These are phyloP conservation scores for Noctua pronuba DNA, from an alignment of 2,888 invertebrate genomes.

Conservation along the genomic window DNA sequence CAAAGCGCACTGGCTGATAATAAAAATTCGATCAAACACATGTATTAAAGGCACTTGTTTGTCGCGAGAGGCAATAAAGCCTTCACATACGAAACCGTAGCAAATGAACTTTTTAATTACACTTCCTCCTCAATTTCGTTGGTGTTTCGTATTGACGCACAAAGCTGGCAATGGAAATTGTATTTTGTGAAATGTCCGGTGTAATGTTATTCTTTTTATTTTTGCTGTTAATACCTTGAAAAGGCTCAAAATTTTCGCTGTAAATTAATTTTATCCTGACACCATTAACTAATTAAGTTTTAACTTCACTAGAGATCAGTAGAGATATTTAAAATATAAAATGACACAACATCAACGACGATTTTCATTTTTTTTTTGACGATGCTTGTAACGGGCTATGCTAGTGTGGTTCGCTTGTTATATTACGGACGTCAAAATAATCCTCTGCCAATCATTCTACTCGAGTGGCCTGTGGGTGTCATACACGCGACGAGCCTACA, in stretches of 20 bases:
- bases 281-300: not conserved
- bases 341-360: too few species aligned
- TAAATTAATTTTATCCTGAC: not conserved
- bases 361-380: too few species aligned
- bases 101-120: slow-evolving; percentile 81
- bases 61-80: slow-evolving; percentile 69
- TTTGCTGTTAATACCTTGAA: not conserved
- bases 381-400: too few species aligned
- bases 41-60: slow-evolving; percentile 64
- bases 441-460: too few species aligned
- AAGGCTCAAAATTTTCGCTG: not conserved
- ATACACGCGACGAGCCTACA: too few species aligned
- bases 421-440: too few species aligned
- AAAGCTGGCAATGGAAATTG: slow-evolving; percentile 51
- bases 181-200: slow-evolving; percentile 27
- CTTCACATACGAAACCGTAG: slow-evolving; percentile 57
- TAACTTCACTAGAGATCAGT: too few species aligned
- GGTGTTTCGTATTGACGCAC: slow-evolving; percentile 53
- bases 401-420: too few species aligned
- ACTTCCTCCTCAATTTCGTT: slow-evolving; percentile 69
- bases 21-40: slow-evolving; percentile 47
- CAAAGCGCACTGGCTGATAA: slow-evolving; percentile 48
- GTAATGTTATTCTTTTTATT: slow-evolving; percentile 7
- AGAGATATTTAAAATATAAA: too few species aligned
- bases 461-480: too few species aligned